phyloP scores from a whole-genome alignment of 2,113 vertebrate species.

The Dipodomys spectabilis region DNA sequence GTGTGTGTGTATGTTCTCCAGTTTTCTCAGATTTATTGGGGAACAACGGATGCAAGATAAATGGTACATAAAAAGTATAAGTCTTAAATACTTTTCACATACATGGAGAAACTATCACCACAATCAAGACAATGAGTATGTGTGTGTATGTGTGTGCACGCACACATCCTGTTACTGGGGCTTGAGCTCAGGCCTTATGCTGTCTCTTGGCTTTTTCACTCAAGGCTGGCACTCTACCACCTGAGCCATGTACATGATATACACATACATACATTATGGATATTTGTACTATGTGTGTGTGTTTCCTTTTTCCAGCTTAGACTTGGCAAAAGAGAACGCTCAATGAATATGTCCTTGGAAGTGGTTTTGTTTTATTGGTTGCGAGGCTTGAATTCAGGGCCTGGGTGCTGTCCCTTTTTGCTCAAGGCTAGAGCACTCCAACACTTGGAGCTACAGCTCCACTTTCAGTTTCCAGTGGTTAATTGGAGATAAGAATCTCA shows the following conservation, averaged over 20 bases:
- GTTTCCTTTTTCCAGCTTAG: slow-evolving; percentile 31
- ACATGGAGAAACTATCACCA: background rate
- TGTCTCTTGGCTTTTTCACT: too few species aligned
- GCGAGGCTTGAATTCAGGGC: too few species aligned
- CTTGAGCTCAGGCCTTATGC: too few species aligned
- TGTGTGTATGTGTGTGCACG: too few species aligned
- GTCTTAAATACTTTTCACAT: background rate
- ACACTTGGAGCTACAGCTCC: too few species aligned
- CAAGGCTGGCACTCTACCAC: too few species aligned
- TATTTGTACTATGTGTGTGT: background rate
- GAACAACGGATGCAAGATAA: slow-evolving; percentile 1
- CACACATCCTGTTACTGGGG: background rate
- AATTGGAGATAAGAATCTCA: too few species aligned
- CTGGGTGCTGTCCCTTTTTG: too few species aligned
- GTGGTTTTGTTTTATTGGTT: background rate
- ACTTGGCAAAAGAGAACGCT: background rate
- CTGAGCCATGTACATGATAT: too few species aligned
- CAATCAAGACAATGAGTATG: background rate
- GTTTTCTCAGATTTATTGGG: background rate
- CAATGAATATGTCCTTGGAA: background rate
- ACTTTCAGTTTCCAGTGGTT: too few species aligned
- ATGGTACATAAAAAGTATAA: slow-evolving; percentile 17
- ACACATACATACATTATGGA: background rate
- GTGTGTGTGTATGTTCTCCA: too few species aligned
- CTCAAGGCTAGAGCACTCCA: too few species aligned